Conservation (phyloP, 2,113 vertebrate genomes). For the Heterocephalus glaber region DNA sequence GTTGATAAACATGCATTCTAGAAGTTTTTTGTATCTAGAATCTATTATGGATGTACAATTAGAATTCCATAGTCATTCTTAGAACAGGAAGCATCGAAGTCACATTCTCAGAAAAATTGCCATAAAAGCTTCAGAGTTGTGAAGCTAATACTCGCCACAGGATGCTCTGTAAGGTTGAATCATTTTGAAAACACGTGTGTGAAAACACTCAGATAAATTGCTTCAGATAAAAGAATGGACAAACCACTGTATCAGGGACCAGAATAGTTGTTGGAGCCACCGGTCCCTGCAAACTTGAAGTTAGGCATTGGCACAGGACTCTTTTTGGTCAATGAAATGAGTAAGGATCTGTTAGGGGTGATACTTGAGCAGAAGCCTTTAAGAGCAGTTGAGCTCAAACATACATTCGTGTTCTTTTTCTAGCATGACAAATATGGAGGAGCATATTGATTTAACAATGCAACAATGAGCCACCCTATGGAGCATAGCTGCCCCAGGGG, state of each 20-base stretch:
- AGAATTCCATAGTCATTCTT: not conserved
- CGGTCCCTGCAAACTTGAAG: not conserved
- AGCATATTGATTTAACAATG: not conserved
- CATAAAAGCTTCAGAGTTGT: not conserved
- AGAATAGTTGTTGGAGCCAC: not conserved
- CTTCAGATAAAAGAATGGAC: not conserved
- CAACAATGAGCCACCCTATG: not conserved
- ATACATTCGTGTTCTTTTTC: not conserved
- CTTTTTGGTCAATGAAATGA: not conserved
- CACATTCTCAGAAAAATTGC: not conserved
- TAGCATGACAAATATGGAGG: not conserved
- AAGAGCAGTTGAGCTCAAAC: not conserved
- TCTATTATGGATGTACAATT: not conserved
- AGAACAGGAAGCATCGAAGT: not conserved
- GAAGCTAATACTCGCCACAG: slow-evolving; percentile 16
- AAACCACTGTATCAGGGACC: not conserved
- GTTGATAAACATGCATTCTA: not conserved
- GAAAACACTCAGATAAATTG: not conserved
- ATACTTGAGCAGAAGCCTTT: not conserved
- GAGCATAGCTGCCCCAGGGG: not conserved
- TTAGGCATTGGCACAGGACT: not conserved
- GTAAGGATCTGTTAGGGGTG: not conserved
- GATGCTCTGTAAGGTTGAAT: not conserved
- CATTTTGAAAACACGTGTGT: slow-evolving; percentile 19
- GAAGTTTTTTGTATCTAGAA: not conserved